These are phyloP conservation scores for Pelecanus crispus DNA, from an alignment of 2,113 vertebrate genomes.

Conservation along the genomic window DNA sequence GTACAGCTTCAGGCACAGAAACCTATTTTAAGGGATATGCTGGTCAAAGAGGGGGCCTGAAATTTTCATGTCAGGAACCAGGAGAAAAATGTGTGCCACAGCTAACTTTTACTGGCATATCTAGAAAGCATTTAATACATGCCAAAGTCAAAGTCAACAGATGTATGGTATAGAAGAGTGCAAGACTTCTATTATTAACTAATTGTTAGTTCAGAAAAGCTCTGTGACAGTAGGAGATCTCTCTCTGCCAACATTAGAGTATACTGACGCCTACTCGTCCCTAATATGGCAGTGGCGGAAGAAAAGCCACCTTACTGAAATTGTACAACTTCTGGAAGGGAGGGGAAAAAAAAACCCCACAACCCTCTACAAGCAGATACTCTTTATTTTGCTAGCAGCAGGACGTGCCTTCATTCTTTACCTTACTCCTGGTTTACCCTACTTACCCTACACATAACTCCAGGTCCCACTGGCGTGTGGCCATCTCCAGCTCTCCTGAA, in stretches of 20 bases:
- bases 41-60: neutral
- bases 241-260: neutral
- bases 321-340: neutral
- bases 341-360: neutral
- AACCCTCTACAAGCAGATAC: neutral
- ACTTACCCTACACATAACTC: neutral
- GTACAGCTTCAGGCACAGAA: neutral
- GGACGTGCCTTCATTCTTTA: neutral
- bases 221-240: neutral
- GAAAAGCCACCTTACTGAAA: neutral
- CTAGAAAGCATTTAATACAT: neutral
- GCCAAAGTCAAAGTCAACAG: neutral
- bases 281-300: accelerated
- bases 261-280: accelerated
- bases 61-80: neutral
- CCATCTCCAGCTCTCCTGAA: neutral
- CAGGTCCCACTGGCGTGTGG: accelerated
- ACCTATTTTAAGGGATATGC: neutral
- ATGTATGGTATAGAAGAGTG: neutral
- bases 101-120: neutral
- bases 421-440: neutral
- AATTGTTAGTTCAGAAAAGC: neutral
- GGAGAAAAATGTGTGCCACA: neutral
- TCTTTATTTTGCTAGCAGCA: neutral
- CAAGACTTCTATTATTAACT: neutral